Percentiles rank a stretch among this genome's conserved stretches.
phyloP scores from a whole-genome alignment of 2,888 invertebrate species.

The Carabus problematicus region DNA sequence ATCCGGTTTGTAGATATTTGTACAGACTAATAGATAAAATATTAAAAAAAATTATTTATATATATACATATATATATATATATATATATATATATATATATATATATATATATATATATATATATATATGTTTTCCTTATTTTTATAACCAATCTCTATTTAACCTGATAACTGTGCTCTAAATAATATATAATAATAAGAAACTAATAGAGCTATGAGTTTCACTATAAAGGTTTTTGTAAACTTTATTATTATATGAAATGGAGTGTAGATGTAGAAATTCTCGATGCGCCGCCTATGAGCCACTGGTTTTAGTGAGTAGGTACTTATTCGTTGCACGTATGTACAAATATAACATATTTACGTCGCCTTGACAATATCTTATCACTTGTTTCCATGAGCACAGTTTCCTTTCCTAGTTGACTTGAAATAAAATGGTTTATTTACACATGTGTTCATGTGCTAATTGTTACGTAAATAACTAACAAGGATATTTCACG shows the following conservation, averaged over 20 bases:
- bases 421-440: conserved; percentile 31
- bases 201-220: neutral
- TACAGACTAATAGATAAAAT: too few relatives aligned
- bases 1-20: too few relatives aligned
- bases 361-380: conserved; percentile 35
- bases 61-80: too few relatives aligned
- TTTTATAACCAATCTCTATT: too few relatives aligned
- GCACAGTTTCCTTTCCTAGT: conserved; percentile 30
- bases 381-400: conserved; percentile 38
- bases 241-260: neutral
- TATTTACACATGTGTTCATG: conserved; percentile 22
- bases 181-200: too few relatives aligned
- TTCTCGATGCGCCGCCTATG: too few relatives aligned
- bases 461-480: conserved; percentile 32
- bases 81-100: too few relatives aligned
- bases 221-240: neutral
- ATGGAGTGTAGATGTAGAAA: neutral
- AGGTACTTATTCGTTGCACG: neutral
- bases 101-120: too few relatives aligned
- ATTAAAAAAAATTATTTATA: too few relatives aligned
- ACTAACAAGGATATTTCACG: conserved; percentile 7
- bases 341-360: conserved; percentile 10
- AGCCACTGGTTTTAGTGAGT: too few relatives aligned
- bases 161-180: too few relatives aligned
- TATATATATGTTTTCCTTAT: too few relatives aligned